Evolutionary conservation across 1,140 invertebrate genomes (phyloP), one percentile per base, ranked within the genome.

Genomic region (Aphis gossypii): DNA sequence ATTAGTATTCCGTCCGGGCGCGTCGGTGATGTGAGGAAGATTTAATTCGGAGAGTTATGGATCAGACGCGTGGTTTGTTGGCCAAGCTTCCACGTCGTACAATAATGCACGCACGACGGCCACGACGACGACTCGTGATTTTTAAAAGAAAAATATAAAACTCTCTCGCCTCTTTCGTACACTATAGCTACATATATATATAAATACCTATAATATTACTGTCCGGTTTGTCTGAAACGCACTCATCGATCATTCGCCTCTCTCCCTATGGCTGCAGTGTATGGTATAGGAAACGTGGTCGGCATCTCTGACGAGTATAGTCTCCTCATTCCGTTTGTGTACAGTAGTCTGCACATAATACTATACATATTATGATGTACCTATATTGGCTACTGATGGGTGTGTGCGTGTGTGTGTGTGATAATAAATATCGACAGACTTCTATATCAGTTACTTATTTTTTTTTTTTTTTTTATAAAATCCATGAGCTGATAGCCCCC

Each of bases 41-140:
- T 93, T 93, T 93, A 84, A 93, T 93, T 93, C 92, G 11, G 35
- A 86, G 76, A 93, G 92, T 93, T 84, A 93, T 93, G 92, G 82
- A 92, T 92, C 82, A 92, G 76, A 92, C 91, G 92, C 60, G 60
- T 4, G 60, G 60, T 86, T 86, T 86, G 92, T 93, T 86, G 92
- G 82, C 92, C 92, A 93, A 93, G 92, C 92, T 93, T 93, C 92
- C 92, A 93, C 60, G 25, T 48, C 68, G 30, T 21, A 89, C n/a
- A 51, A n/a, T 60, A 38, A 41, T 11, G 35, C 83, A 68, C 89
- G 41, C 41, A 68, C 56, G 38, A 38, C 23, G 18, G 9, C 51
- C 25, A 86, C 88, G 87, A 60, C 88, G 92, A 93, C 91, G 91
- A 54, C 82, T 93, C 82, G 92, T 93, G 92, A 93, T 93, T 93